Conservation (phyloP, 2,797 vertebrate species). For the Pangasius larnaudii region DNA sequence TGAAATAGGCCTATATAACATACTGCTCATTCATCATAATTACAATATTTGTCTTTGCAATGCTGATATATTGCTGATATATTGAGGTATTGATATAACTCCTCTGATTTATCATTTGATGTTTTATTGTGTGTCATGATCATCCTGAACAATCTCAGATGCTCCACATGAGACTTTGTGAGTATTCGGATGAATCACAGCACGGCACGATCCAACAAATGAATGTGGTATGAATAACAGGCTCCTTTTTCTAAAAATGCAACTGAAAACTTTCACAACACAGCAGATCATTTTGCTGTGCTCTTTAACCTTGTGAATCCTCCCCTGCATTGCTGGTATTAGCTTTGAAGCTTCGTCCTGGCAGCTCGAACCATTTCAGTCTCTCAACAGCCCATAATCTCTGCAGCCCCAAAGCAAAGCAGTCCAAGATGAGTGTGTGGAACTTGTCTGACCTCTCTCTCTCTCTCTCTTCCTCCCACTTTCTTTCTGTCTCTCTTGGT, state of each 20-base stretch:
- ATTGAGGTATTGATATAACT: not conserved
- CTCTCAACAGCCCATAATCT: not conserved
- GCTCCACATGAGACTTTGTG: not conserved
- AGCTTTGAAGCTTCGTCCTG: not conserved
- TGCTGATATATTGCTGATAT: not conserved
- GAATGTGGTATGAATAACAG: not conserved
- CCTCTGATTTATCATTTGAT: not conserved
- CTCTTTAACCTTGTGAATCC: not conserved
- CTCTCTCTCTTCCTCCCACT: not conserved
- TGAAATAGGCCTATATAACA: not conserved
- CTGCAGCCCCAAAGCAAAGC: not conserved
- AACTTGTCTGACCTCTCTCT: not conserved
- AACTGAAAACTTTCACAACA: not conserved
- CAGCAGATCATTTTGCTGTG: not conserved
- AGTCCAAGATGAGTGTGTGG: not conserved
- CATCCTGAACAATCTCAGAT: not conserved
- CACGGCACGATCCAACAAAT: not conserved
- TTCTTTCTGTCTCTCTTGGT: not conserved
- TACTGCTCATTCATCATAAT: not conserved
- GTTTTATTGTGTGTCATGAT: not conserved
- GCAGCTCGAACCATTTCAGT: constrained; percentile 8
- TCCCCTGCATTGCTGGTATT: not conserved
- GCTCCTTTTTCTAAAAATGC: not conserved
- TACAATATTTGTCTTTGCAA: not conserved
- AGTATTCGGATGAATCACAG: not conserved